Percentiles rank a stretch among this genome's conserved stretches.
Conservation (phyloP, 2,888 invertebrate genomes). For the Tetragonisca angustula region DNA sequence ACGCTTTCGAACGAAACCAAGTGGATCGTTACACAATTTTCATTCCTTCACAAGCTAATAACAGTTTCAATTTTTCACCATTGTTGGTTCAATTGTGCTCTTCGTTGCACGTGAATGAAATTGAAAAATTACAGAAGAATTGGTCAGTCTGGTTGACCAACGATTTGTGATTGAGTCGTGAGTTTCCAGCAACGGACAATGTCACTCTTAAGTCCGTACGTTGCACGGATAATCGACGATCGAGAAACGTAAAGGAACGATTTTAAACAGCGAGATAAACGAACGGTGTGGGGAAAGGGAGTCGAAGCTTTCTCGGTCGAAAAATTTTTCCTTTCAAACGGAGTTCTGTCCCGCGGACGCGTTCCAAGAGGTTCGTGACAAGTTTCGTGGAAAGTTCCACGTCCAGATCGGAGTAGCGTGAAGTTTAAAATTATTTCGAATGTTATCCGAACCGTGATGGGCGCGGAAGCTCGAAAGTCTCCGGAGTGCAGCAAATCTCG, state of each 20-base stretch:
- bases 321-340: slow-evolving; percentile 37
- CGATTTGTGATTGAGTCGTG: not conserved
- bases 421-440: slow-evolving; percentile 63
- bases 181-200: not conserved
- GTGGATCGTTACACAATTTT: too few species aligned
- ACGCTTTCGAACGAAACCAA: too few species aligned
- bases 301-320: not conserved
- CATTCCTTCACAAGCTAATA: too few species aligned
- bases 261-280: not conserved
- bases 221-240: not conserved
- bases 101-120: too few species aligned
- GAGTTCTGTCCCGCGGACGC: slow-evolving; percentile 47
- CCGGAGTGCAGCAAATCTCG: slow-evolving; percentile 55
- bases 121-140: too few species aligned
- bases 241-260: not conserved
- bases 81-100: too few species aligned
- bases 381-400: slow-evolving; percentile 42
- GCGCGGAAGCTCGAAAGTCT: slow-evolving; percentile 52
- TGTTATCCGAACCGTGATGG: slow-evolving; percentile 53
- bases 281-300: not conserved
- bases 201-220: not conserved
- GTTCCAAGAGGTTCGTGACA: slow-evolving; percentile 49
- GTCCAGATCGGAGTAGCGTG: slow-evolving; percentile 40
- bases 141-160: too few species aligned
- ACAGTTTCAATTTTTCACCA: too few species aligned